phyloP scores from a whole-genome alignment of 2,113 vertebrate species.

The Pogona vitticeps region DNA sequence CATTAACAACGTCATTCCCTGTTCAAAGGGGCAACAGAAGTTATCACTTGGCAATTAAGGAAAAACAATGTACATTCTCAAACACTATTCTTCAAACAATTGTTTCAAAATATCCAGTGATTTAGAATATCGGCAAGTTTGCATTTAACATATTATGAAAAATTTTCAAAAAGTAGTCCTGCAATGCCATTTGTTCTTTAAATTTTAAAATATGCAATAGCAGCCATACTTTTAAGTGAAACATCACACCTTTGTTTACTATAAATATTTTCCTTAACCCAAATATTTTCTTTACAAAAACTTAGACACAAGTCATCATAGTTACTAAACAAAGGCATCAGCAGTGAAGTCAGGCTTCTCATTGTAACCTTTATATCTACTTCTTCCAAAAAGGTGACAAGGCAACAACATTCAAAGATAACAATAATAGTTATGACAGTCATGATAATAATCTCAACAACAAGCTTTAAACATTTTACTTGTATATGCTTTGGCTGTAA shows the following conservation, averaged over 20 bases:
- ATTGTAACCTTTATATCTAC: background rate
- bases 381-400: background rate
- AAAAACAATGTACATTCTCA: conserved; percentile 10
- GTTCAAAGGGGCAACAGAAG: conserved; percentile 41
- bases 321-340: background rate
- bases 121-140: too few relatives aligned
- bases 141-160: too few relatives aligned
- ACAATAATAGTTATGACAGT: background rate
- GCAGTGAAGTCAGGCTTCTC: background rate
- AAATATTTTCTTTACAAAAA: background rate
- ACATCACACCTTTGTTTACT: background rate
- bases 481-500: background rate
- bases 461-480: background rate
- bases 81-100: conserved; percentile 24
- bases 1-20: conserved; percentile 98
- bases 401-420: background rate
- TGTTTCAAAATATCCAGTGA: background rate
- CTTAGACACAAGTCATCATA: background rate
- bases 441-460: background rate
- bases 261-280: background rate
- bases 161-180: background rate
- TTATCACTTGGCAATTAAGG: conserved; percentile 5
- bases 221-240: background rate
- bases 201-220: background rate
- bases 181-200: background rate